These are phyloP conservation scores for Porites evermanni DNA, from an alignment of 92 coral and sea anemone genomes.

Conservation along the genomic window DNA sequence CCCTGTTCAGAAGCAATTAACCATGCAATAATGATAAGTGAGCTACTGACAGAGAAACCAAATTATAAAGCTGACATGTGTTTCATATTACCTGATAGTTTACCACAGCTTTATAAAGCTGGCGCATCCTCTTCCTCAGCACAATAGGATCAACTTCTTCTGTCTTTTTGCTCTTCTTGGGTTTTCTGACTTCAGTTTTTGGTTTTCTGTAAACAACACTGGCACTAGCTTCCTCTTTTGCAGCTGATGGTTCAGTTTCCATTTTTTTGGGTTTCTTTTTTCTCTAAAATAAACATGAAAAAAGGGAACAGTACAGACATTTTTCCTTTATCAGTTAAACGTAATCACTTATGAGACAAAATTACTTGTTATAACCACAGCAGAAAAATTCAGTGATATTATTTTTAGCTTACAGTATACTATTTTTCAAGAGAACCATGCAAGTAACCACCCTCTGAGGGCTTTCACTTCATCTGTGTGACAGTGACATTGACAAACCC, in stretches of 20 bases:
- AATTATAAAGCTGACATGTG: not conserved
- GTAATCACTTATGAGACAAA: not conserved
- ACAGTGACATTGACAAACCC: no score
- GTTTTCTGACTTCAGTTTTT: constrained; percentile 75
- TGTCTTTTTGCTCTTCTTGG: constrained; percentile 79
- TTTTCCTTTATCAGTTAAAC: not conserved
- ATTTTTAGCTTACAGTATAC: no score
- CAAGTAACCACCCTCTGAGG: no score
- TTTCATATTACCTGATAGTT: constrained; percentile 79
- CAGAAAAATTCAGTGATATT: not conserved
- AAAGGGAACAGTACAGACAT: not conserved
- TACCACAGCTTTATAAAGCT: constrained; percentile 84
- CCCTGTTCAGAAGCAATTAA: no score
- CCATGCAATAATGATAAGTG: no score
- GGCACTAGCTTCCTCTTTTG: constrained; percentile 16
- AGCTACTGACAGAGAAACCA: no score
- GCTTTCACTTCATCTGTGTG: no score
- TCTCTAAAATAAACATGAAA: constrained; percentile 28
- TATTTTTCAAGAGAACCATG: no score
- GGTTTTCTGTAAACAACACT: constrained; percentile 57
- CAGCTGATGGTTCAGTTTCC: constrained; percentile 25
- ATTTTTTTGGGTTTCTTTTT: constrained; percentile 65
- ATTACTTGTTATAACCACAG: not conserved
- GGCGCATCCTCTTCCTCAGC: constrained; percentile 93
- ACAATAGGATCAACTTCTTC: constrained; percentile 80